Evolutionary conservation across 2,797 vertebrate genomes (phyloP).

Genomic region (Amblyraja radiata): DNA sequence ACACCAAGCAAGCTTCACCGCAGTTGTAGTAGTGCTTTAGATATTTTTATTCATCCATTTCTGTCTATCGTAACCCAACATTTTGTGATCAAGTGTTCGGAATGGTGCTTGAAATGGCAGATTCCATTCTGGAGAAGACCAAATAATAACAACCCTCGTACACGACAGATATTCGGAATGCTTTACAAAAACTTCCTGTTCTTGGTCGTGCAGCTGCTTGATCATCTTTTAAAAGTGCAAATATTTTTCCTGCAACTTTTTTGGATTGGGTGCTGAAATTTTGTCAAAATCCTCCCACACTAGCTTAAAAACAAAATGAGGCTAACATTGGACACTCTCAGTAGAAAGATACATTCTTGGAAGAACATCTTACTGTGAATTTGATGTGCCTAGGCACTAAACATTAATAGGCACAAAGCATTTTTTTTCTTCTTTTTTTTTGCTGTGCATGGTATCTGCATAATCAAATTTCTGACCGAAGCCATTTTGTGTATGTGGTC

Average conservation of each 20-base stretch:
- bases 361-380: neutral
- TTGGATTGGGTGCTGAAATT: neutral
- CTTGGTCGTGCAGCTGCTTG: neutral
- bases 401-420: neutral
- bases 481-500: neutral
- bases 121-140: neutral
- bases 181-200: neutral
- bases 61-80: neutral
- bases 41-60: neutral
- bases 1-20: neutral
- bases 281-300: neutral
- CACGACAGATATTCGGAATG: too few species aligned
- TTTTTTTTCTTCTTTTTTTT: too few species aligned
- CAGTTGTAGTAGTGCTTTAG: neutral
- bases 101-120: neutral
- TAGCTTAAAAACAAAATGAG: neutral
- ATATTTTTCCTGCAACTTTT: neutral
- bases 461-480: neutral
- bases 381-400: neutral
- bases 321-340: neutral
- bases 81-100: too few species aligned
- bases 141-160: neutral
- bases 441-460: neutral
- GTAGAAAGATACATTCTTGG: neutral
- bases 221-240: neutral